Evolutionary conservation across 2,797 vertebrate species (phyloP).

Genomic region (Netta rufina): DNA sequence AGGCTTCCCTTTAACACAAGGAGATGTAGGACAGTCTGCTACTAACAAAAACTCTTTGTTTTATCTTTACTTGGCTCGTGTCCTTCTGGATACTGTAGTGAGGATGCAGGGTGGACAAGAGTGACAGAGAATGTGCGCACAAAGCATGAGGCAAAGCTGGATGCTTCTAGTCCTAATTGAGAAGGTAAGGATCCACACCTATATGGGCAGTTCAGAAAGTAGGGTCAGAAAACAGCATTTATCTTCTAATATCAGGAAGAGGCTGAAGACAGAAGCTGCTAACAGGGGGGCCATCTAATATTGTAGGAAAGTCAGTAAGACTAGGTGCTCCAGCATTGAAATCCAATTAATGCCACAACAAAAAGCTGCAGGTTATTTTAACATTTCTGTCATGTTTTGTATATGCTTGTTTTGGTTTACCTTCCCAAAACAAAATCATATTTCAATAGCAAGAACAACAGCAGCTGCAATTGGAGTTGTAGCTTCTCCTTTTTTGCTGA

Average conservation of each 20-base stretch:
- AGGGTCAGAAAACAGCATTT: not conserved
- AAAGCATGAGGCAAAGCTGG: not conserved
- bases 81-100: not conserved
- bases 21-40: not conserved
- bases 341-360: not conserved
- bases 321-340: not conserved
- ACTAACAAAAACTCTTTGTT: not conserved
- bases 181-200: not conserved
- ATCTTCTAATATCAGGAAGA: not conserved
- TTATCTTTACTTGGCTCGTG: not conserved
- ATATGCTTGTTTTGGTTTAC: not conserved
- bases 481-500: constrained; percentile 4
- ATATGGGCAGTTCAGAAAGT: not conserved
- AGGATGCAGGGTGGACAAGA: not conserved
- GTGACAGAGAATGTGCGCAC: not conserved
- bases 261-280: not conserved
- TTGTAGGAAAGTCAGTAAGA: not conserved
- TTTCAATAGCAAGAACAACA: not conserved
- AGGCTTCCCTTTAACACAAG: not conserved
- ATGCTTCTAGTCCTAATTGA: not conserved
- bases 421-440: not conserved
- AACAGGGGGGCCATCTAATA: not conserved
- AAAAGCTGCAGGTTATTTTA: not conserved
- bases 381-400: not conserved
- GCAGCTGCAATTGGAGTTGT: not conserved